Base-by-base conservation (phyloP, 2,113 vertebrate genomes). In the Pseudorasbora parva region DNA sequence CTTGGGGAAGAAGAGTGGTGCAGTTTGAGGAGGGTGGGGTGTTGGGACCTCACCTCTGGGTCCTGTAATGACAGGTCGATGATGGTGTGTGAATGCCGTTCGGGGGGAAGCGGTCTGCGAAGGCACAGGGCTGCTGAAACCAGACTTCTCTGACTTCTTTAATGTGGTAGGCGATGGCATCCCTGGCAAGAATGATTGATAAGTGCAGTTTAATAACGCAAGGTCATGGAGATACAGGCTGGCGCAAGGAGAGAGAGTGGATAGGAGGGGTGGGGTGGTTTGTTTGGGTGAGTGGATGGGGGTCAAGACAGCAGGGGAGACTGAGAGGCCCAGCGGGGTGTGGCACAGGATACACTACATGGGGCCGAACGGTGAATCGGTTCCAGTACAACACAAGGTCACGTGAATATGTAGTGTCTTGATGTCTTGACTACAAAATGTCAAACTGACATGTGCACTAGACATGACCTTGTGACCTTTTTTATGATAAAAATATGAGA, bases 141-240 rank as follows among this genome's bases (percentile, higher is more conserved):
- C 96, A 94, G 96, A 97, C 97, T 96, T 98, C 95, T 98, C 97
- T 94, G 96, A 97, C 96, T 96, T 98, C 97, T 97, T 98, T 94
- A 97, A 95, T 94, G 95, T 95, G 92, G 94, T 96, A 93, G 97
- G 95, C 91, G 96, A 97, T 90, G 96, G 95, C 96, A 96, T 95
- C 93, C 97, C 97, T 98, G 96, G 94, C 92, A 95, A 97, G 95
- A 97, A 96, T 94, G 95, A 96, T 93, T 91, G 95, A 94, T 94
- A 95, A 95, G 93, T 92, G 93, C 92, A 94, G 92, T 95, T 95
- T 94, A 95, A 95, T 95, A 95, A 95, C 93, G 94, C 93, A 94
- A 93, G 93, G 93, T 94, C 93, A 95, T 83, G 89, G 91, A 94
- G 93, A 90, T 89, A 93, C 88, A 94, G 94, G 93, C 93, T 94